Evolutionary conservation across 1,140 invertebrate genomes (phyloP), one percentile per base, ranked within the genome.

Genomic region (Leptinotarsa lineolata): DNA sequence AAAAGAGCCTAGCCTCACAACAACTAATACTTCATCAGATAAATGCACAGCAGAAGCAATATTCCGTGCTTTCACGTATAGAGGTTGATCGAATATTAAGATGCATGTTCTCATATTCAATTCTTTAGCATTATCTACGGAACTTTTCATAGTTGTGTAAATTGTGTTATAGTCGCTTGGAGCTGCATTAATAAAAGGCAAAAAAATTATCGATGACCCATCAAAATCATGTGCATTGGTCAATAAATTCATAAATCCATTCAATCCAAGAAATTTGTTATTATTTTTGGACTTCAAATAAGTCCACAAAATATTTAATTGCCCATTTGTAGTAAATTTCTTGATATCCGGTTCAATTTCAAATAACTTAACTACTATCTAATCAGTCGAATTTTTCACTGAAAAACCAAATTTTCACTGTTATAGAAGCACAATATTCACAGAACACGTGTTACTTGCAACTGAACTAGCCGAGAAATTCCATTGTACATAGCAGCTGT

Each of bases 181-280:
- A 24, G 63, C 20, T 8, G 5, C 63, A 30, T 65, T 65, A 12
- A 65, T 65, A 2, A 65, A 65, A 2, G 63, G 63, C 8, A 30
- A 65, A 30, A 64, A 64, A 22, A 22, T 64, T 72, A 66, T 72
- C 45, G 70, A 65, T n/a, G n/a, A n/a, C n/a, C n/a, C n/a, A n/a
- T n/a, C n/a, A n/a, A n/a, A n/a, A n/a, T n/a, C n/a, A n/a, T 46
- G 72, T 65, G 72, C 22, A 77, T 48, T 77, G 15, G 72, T 77
- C 61, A 77, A 72, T 24, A 77, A 2, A 74, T 74, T 71, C 72
- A 74, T 74, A 44, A 72, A 72, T 67, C 70, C 74, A 60, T 75
- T 75, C 66, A 58, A 75, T 69, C 74, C 74, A 1, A 44, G 48
- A 66, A 74, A 48, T 15, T 67, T 45, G 48, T 71, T 72, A 72